phyloP scores from a whole-genome alignment of 2,113 vertebrate species.

The Crotalus tigris region DNA sequence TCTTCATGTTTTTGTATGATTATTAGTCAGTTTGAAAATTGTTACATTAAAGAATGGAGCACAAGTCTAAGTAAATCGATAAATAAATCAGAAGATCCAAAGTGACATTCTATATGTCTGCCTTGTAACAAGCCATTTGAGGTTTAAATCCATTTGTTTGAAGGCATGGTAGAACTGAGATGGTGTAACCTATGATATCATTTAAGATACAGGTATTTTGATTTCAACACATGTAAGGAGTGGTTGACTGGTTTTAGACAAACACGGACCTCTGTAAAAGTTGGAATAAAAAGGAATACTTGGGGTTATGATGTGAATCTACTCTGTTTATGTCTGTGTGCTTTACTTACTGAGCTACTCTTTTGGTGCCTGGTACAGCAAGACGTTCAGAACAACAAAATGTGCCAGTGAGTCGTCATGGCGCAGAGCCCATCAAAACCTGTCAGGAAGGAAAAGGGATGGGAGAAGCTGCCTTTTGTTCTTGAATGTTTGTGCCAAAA shows the following conservation, averaged over 20 bases:
- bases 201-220: background rate
- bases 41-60: background rate
- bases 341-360: background rate
- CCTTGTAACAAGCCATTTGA: background rate
- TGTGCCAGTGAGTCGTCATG: background rate
- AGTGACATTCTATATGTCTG: background rate
- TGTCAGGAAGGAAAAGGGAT: background rate
- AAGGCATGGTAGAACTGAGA: background rate
- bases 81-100: background rate
- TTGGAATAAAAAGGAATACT: background rate
- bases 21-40: background rate
- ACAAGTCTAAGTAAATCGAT: background rate
- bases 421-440: background rate
- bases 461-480: background rate
- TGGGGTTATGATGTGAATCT: background rate
- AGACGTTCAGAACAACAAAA: background rate
- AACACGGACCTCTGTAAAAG: background rate
- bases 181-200: background rate
- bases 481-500: background rate
- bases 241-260: background rate
- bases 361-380: background rate
- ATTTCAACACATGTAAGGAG: background rate
- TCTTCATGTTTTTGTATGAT: background rate
- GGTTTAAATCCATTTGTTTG: background rate
- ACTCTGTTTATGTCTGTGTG: background rate